Base-by-base conservation (phyloP, 2,113 vertebrate species). In the Leptocoma aspasia region DNA sequence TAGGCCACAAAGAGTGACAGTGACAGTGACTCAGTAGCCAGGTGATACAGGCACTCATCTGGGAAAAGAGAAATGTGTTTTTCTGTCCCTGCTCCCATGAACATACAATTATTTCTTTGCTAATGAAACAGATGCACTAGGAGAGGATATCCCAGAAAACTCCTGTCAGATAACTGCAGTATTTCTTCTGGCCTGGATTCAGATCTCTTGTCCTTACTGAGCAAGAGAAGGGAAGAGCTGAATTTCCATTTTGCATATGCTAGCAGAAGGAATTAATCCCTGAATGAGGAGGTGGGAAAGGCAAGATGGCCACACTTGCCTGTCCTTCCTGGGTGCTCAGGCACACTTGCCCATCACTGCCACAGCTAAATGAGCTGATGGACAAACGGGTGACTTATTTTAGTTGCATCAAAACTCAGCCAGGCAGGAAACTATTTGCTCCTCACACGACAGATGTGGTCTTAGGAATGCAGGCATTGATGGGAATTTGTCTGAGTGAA, bases 1-100 rank as follows among this genome's bases (percentile, higher is more conserved):
- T 92, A 97, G 92, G 95, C 92, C 95, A 82, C 53, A 92, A 57
- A 94, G 91, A 94, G 72, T 95, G 92, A 92, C 91, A 94, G 72
- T 95, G 92, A 92, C 91, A 96, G 81, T 69, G 92, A 91, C 91
- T 95, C 92, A 76, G 69, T 84, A 96, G 92, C 95, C 95, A 95
- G 94, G 95, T 96, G 91, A 92, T 92, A 49, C 31, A 76, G 65
- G 53, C 47, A 39, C 44, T 92, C 86, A 86, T 30, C 69, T 95
- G 81, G 94, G 91, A 94, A 86, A 89, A 91, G 77, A 64, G 31
- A 84, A 85, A 85, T 79, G 17, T 76, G 5, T 8, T 92, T 91
- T 94, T 82, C 57, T 87, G 31, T 69, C 45, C 26, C 57, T 89
- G n/a, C 41, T 89, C 9, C 57, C 28, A 31, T 57, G 57, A 89